phyloP scores from a whole-genome alignment of 1,140 invertebrate genomes.

The Rhynchophorus ferrugineus region DNA sequence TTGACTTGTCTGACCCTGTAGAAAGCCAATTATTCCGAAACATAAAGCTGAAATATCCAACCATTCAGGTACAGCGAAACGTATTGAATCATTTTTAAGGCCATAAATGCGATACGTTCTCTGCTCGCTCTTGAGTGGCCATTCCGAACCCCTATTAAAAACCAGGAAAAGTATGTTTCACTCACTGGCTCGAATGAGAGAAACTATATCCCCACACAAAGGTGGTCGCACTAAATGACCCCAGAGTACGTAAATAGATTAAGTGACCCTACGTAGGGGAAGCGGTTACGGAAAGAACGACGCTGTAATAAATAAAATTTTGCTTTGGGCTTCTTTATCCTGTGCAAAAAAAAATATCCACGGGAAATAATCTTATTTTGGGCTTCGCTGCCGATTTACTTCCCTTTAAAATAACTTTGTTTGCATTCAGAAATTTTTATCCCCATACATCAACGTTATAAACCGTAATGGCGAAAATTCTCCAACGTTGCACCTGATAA shows the following conservation, averaged over 20 bases:
- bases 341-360: constrained; percentile 1
- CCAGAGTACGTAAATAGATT: constrained; percentile 5
- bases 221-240: constrained; percentile 4
- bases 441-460: neutral
- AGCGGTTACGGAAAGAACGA: constrained; percentile 1
- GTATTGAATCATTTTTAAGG: neutral
- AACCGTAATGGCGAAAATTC: too few relatives aligned
- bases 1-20: too few relatives aligned
- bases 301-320: constrained; percentile 6
- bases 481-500: too few relatives aligned
- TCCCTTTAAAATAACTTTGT: neutral
- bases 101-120: neutral
- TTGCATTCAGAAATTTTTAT: neutral
- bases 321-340: neutral
- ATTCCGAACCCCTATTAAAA: neutral
- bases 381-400: neutral
- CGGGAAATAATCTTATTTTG: constrained; percentile 3
- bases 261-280: neutral
- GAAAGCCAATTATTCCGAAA: too few relatives aligned
- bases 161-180: neutral
- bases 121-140: neutral
- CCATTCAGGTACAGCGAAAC: neutral
- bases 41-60: too few relatives aligned
- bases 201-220: neutral
- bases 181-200: neutral